phyloP scores from a whole-genome alignment of 2,797 vertebrate species.

The Myotis daubentonii region DNA sequence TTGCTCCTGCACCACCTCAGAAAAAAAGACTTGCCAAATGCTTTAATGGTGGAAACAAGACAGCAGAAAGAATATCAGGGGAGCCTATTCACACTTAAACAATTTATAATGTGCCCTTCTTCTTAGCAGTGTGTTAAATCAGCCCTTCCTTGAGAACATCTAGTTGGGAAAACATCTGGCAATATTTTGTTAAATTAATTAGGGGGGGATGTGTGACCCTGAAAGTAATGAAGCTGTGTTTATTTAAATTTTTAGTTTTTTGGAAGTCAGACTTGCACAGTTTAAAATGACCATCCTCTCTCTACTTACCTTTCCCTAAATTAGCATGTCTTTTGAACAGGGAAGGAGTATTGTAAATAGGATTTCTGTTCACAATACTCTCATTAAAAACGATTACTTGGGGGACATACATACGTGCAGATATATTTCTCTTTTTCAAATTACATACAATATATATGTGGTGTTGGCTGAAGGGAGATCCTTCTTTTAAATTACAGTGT shows the following conservation, averaged over 20 bases:
- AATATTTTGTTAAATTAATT: constrained; percentile 51
- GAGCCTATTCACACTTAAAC: background rate
- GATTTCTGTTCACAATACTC: background rate
- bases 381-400: constrained; percentile 33
- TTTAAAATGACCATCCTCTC: constrained; percentile 20
- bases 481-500: background rate
- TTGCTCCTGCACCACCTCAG: background rate
- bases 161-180: constrained; percentile 50
- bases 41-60: background rate
- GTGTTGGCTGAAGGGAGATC: background rate
- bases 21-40: background rate
- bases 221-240: background rate
- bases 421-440: background rate
- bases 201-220: background rate
- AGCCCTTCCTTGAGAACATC: constrained; percentile 10
- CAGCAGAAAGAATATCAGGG: background rate
- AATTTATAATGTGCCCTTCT: background rate
- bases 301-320: background rate
- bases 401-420: background rate
- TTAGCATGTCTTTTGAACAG: constrained; percentile 1
- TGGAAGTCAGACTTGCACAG: background rate
- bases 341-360: constrained; percentile 1
- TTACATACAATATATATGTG: background rate
- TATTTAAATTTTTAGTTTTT: constrained; percentile 42
- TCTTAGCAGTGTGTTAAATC: constrained; percentile 31